Evolutionary conservation across 64 coral and sea anemone genomes (phyloP).

Genomic region (Cladopsammia gracilis): DNA sequence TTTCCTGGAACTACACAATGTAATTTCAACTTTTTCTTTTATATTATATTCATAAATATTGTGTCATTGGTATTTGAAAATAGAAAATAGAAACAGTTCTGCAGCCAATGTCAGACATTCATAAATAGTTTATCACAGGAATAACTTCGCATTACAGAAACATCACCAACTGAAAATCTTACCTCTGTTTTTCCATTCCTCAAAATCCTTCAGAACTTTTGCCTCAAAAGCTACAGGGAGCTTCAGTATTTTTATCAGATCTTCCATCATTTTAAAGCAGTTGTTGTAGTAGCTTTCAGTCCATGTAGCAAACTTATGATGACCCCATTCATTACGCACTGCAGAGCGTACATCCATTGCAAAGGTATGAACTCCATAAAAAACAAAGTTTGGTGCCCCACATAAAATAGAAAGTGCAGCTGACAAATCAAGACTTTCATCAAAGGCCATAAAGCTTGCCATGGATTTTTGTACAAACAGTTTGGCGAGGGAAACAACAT

Average conservation of each 20-base stretch:
- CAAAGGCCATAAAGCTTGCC: conserved; percentile 49
- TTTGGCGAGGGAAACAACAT: conserved; percentile 40
- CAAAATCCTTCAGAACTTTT: not conserved
- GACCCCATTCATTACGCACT: conserved; percentile 86
- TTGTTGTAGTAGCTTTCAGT: not conserved
- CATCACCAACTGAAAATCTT: not conserved
- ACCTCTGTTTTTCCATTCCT: conserved; percentile 11
- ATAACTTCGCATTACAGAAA: no score
- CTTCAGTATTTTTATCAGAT: not conserved
- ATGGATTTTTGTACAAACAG: conserved; percentile 43
- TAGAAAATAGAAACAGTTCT: no score
- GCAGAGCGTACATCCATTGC: conserved; percentile 48
- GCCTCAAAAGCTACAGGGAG: not conserved
- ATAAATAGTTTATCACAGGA: no score
- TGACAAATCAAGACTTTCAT: conserved; percentile 70
- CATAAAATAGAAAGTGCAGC: conserved; percentile 67
- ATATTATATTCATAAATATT: no score
- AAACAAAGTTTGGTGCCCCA: conserved; percentile 51
- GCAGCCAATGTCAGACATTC: no score
- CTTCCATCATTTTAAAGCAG: conserved; percentile 66
- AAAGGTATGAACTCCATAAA: not conserved
- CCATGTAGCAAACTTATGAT: conserved; percentile 71
- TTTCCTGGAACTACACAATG: no score
- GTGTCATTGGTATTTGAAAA: no score
- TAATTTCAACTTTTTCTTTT: no score